phyloP scores from a whole-genome alignment of 2,888 invertebrate genomes.

The Apocheima hispidaria region DNA sequence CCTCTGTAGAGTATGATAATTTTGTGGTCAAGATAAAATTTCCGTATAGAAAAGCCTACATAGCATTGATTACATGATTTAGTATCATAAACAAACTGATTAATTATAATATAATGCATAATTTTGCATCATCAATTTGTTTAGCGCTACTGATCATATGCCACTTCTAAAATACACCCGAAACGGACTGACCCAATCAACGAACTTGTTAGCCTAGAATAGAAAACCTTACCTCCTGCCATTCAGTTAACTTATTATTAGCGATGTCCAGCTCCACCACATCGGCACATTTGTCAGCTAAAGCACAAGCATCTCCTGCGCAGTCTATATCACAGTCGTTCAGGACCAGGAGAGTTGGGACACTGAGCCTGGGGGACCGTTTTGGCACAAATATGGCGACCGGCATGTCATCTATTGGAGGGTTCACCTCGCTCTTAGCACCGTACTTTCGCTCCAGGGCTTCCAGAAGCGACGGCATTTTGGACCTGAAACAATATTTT shows the following conservation, averaged over 20 bases:
- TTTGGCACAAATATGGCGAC: constrained; percentile 95
- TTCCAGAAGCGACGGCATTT: constrained; percentile 96
- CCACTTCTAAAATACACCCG: too few species aligned
- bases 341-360: constrained; percentile 94
- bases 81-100: not conserved
- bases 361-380: constrained; percentile 90
- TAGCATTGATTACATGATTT: not conserved
- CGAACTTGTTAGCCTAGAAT: not conserved
- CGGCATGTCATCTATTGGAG: constrained; percentile 87
- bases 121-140: not conserved
- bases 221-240: constrained; percentile 91
- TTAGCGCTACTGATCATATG: too few species aligned
- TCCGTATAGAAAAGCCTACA: constrained; percentile 14
- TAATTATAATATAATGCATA: not conserved
- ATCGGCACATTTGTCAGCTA: constrained; percentile 93
- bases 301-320: constrained; percentile 93
- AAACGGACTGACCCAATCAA: too few species aligned
- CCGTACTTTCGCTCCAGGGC: constrained; percentile 95
- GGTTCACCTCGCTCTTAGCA: constrained; percentile 88
- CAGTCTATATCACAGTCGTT: constrained; percentile 96
- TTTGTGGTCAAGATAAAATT: constrained; percentile 1
- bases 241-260: constrained; percentile 95
- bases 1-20: constrained; percentile 2
- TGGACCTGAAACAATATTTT: constrained; percentile 57
- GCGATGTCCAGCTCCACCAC: constrained; percentile 98